Conservation (phyloP, 2,797 vertebrate species). For the Pelodytes ibericus region DNA sequence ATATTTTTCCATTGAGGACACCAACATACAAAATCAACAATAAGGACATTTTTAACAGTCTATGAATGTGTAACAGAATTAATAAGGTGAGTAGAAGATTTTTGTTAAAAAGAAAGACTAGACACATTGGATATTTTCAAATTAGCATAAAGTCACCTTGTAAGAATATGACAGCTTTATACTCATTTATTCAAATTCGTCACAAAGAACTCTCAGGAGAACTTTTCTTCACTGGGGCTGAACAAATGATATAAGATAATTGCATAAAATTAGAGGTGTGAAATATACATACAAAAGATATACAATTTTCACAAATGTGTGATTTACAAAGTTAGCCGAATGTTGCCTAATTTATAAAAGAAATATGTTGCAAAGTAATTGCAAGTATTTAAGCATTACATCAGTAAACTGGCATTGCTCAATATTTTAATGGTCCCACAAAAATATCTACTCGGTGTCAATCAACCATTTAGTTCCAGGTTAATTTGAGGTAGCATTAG, state of each 20-base stretch:
- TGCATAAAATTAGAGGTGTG: no score
- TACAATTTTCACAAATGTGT: no score
- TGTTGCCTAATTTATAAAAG: no score
- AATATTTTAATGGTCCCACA: no score
- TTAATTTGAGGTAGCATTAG: no score
- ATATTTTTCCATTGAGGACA: neutral
- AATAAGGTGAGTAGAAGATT: neutral
- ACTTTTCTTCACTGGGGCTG: neutral
- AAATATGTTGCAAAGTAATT: no score
- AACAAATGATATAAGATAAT: neutral
- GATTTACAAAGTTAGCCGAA: no score
- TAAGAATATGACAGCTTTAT: neutral
- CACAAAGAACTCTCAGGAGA: neutral
- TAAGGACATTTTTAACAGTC: neutral
- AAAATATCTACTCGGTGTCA: no score
- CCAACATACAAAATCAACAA: neutral
- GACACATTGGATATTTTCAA: neutral
- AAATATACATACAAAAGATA: no score
- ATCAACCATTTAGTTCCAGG: no score
- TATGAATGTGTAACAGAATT: neutral
- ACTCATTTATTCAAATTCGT: neutral
- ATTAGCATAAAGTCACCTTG: neutral
- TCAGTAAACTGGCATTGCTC: no score
- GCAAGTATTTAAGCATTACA: no score
- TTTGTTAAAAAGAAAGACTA: neutral